Evolutionary conservation across 2,888 invertebrate genomes (phyloP).

Genomic region (Chymomyza amoena): DNA sequence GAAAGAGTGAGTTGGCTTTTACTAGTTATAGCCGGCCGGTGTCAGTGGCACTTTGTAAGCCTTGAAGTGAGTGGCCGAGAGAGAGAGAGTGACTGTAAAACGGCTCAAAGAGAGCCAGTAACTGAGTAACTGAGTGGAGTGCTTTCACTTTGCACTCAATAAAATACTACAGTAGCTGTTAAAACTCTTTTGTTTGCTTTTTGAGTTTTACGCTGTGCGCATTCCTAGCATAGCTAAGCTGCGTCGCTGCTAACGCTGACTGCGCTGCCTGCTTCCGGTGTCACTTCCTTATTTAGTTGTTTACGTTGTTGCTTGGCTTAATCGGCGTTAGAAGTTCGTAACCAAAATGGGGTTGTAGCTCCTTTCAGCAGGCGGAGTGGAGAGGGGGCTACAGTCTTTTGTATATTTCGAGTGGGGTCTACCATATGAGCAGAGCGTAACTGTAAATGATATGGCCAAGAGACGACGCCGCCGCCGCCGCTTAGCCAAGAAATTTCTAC

Average conservation of each 20-base stretch:
- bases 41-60: conserved; percentile 53
- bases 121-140: conserved; percentile 15
- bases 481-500: conserved; percentile 18
- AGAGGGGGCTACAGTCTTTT: neutral
- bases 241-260: conserved; percentile 32
- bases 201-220: conserved; percentile 55
- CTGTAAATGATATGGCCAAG: neutral
- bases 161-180: neutral
- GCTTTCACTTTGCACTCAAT: neutral
- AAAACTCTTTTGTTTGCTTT: neutral
- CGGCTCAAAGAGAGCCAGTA: conserved; percentile 4
- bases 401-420: conserved; percentile 4
- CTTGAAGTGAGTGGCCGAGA: neutral
- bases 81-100: neutral
- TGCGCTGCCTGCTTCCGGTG: conserved; percentile 59
- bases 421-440: neutral
- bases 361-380: neutral
- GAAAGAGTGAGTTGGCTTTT: conserved; percentile 35
- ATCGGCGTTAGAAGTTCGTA: neutral
- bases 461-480: too few species aligned
- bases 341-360: neutral
- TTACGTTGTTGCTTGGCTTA: conserved; percentile 45
- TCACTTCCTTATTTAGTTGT: conserved; percentile 74
- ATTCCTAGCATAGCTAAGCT: conserved; percentile 41
- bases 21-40: conserved; percentile 70